These are phyloP conservation scores for Bombyx mori DNA, from an alignment of 1,140 invertebrate species.

Conservation along the genomic window DNA sequence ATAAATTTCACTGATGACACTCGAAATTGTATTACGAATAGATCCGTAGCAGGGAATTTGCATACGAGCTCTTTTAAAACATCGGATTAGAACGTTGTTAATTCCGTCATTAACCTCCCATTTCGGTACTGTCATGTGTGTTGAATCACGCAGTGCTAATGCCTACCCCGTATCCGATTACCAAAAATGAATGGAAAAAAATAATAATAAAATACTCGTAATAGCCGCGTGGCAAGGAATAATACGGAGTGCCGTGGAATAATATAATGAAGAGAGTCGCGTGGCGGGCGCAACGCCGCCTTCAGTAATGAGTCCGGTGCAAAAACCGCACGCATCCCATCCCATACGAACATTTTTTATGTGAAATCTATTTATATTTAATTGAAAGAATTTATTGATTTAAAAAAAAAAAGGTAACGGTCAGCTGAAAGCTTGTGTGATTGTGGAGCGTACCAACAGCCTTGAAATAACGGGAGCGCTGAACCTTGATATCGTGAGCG, in stretches of 20 bases:
- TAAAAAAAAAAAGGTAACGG: too few species aligned
- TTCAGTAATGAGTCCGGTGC: constrained; percentile 31
- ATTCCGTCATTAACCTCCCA: constrained; percentile 47
- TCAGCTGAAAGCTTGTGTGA: too few species aligned
- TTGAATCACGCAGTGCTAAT: constrained; percentile 48
- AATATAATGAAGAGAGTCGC: constrained; percentile 60
- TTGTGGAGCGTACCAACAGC: too few species aligned
- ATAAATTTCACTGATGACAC: too few species aligned
- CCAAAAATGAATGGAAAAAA: constrained; percentile 36
- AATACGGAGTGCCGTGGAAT: constrained; percentile 53
- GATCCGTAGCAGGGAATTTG: too few species aligned
- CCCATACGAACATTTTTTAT: too few species aligned
- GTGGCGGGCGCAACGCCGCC: constrained; percentile 29
- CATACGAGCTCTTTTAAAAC: not conserved
- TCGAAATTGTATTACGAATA: too few species aligned
- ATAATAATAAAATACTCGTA: constrained; percentile 10
- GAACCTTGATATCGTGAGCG: too few species aligned
- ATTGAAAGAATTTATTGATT: too few species aligned
- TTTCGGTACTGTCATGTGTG: constrained; percentile 46
- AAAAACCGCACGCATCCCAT: constrained; percentile 11
- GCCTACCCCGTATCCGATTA: constrained; percentile 51
- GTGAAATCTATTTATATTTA: too few species aligned
- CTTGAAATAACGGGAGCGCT: too few species aligned
- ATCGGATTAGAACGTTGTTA: constrained; percentile 14
- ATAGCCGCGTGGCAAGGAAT: constrained; percentile 3